A percentile compares a stretch with the other conserved stretches of the same genome.
These are phyloP conservation scores for Bubo blakistoni DNA, from an alignment of 2,113 vertebrate genomes.

Conservation along the genomic window DNA sequence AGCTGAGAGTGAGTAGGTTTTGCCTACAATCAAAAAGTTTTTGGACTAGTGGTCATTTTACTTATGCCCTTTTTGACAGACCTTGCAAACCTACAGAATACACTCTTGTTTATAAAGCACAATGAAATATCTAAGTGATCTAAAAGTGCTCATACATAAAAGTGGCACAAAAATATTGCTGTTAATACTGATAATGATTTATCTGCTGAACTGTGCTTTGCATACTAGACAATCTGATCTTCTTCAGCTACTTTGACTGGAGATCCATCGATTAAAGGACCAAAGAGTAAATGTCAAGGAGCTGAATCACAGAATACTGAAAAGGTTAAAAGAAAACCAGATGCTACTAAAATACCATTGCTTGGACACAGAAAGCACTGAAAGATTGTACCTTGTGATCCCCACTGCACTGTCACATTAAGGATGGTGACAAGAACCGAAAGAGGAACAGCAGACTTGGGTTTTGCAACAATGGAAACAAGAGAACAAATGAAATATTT, in stretches of 20 bases:
- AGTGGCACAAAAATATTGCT: not conserved
- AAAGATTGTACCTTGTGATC: not conserved
- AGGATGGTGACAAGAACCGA: not conserved
- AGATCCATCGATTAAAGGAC: not conserved
- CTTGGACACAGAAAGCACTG: not conserved
- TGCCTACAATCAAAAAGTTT: not conserved
- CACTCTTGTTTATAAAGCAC: not conserved
- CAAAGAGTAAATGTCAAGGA: conserved; percentile 8
- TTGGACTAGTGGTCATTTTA: not conserved
- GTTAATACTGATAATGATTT: not conserved
- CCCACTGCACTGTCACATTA: not conserved
- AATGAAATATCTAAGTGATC: not conserved
- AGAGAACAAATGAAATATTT: not conserved
- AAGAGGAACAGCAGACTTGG: not conserved
- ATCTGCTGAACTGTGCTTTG: not conserved
- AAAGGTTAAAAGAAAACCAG: conserved; percentile 36
- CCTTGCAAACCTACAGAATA: not conserved
- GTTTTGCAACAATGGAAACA: not conserved
- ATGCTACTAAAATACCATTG: not conserved
- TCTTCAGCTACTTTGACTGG: not conserved
- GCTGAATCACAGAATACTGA: not conserved
- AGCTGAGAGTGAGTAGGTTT: not conserved
- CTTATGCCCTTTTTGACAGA: not conserved
- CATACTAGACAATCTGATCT: not conserved
- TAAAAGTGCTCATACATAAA: not conserved